Base-by-base conservation (phyloP, 2,113 vertebrate genomes). In the Pygoscelis adeliae region DNA sequence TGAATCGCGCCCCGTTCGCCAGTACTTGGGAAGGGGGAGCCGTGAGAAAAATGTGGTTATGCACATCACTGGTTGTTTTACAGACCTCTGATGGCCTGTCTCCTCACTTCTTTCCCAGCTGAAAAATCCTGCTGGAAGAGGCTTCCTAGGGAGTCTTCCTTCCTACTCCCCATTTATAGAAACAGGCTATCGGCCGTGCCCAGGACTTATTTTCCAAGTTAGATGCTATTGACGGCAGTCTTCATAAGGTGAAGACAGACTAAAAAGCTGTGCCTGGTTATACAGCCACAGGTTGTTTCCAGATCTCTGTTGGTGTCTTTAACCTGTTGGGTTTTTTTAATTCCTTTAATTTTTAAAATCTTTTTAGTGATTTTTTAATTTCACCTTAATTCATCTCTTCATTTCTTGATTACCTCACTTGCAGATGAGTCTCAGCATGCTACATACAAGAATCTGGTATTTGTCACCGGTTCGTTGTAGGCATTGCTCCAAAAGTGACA, bases 1-100 rank as follows among this genome's bases (percentile, higher is more conserved):
- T 40, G 72, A 53, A 18, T 49, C 0, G 0, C 29, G 62, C 36
- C 52, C 36, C 0, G 1, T 49, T 79, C 38, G 20, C n/a, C 42
- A 36, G 17, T 34, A 13, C 14, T 55, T 59, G 53, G 40, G 25
- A 55, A 55, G 49, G 32, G 12, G 6, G 52, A 77, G 58, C 82
- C 67, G n/a, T 38, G 49, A 47, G 18, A 40, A 18, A n/a, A 42
- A 42, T 49, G 10, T 32, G 52, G 13, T 87, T 47, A 8, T 2
- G 0, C 16, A 9, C 16, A 7, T 36, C 21, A 7, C 38, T 32
- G 30, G 20, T n/a, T 34, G 67, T 44, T 42, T n/a, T 38, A 34
- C 2, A 25, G 80, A 56, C 49, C 42, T 42, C 42, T n/a, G 34
- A 25, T 32, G 67, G 26, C 23, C 18, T 83, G 16, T 70, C 29